Base-by-base conservation (phyloP, 2,888 invertebrate species). In the Tigriopus californicus region DNA sequence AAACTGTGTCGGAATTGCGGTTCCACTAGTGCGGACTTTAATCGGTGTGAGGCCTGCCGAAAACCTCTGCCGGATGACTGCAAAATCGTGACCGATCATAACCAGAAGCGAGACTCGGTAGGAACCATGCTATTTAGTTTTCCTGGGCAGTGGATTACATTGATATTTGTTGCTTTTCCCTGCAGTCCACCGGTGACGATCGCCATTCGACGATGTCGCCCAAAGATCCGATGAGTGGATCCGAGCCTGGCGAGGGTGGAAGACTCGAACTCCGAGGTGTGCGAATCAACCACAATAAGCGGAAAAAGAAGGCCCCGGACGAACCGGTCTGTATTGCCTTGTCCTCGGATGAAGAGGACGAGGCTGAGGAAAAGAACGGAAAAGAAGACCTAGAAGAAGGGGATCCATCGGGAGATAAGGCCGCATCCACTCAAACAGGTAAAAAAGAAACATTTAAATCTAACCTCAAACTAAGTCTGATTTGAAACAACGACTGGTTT, bases 1-100 rank as follows among this genome's bases (percentile, higher is more conserved):
- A 85, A 85, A 8, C 77, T 89, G 1, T 90, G 90, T 71, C 78
- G 79, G 63, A 76, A 77, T 64, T 90, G 90, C 70, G 89, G 89
- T 18, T 80, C 82, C 67, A 77, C 81, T 51, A 85, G 86, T 57
- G 76, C 78, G 65, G 82, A 87, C 70, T 85, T 87, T 69, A 81
- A 80, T 65, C 79, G 79, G 62, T 90, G 90, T 72, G 79, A 82
- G 71, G 70, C 78, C 73, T 80, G 80, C 75, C 67, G 64, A 33
- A 65, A 67, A 58, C 65, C 63, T 56, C 65, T 73, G 15, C 68
- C 69, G 10, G 65, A 62, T 5, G 64, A 67, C 58, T 70, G 63
- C 64, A 62, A 56, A 59, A 40, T 60, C 11, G 40, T 61, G 44
- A 44, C 40, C 15, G 49, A 42, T 48, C 58, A 44, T 13, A 33